Percentiles rank a stretch among this genome's conserved stretches.
Conservation (phyloP, 2,797 vertebrate genomes). For the Chaetophractus vellerosus region DNA sequence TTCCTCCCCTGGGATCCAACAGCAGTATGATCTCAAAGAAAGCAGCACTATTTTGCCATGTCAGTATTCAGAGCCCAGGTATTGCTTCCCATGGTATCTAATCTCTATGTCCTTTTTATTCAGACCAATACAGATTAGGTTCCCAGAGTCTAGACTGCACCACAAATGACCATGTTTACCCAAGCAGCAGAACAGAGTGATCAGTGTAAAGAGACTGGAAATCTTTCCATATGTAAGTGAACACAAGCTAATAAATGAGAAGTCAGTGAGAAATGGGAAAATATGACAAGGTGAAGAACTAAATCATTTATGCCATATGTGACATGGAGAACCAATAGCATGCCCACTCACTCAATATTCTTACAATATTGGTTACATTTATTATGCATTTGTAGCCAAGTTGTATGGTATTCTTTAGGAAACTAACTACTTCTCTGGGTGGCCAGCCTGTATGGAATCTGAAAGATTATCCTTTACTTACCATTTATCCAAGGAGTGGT, state of each 20-base stretch:
- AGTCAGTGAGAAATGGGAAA: neutral
- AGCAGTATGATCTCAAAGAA: neutral
- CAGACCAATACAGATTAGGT: neutral
- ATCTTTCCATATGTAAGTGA: neutral
- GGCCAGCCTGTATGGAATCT: neutral
- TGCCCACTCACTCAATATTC: neutral
- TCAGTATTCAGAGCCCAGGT: neutral
- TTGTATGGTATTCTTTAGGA: neutral
- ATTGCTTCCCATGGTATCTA: neutral
- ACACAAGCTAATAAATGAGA: neutral
- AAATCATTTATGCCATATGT: neutral
- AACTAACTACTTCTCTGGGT: neutral
- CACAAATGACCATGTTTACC: neutral
- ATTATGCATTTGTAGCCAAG: neutral
- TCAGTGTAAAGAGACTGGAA: neutral
- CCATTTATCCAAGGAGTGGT: neutral
- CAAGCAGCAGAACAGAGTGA: neutral
- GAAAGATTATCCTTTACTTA: neutral
- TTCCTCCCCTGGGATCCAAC: neutral
- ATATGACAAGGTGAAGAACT: neutral
- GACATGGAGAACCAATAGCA: neutral
- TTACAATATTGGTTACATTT: neutral
- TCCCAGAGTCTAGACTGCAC: neutral
- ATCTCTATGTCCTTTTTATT: neutral
- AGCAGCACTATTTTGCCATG: neutral